Percentiles rank a stretch among this genome's conserved stretches.
Evolutionary conservation across 1,140 invertebrate species (phyloP).

Genomic region (Prorops nasuta): DNA sequence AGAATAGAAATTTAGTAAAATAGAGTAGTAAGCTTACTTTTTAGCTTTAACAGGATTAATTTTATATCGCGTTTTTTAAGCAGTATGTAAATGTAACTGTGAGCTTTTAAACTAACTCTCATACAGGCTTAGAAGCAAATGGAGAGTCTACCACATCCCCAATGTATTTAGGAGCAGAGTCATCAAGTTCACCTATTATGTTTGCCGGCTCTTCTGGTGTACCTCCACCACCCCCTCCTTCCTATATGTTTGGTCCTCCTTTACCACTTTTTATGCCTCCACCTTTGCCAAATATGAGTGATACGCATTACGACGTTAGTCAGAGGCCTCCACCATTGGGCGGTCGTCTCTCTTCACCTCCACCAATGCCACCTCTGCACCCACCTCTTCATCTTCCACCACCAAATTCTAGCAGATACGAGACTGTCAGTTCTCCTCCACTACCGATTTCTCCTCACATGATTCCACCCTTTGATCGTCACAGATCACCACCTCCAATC

Average conservation of each 20-base stretch:
- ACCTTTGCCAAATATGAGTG: constrained; percentile 29
- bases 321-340: constrained; percentile 63
- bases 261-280: constrained; percentile 45
- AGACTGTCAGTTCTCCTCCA: constrained; percentile 34
- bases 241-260: constrained; percentile 52
- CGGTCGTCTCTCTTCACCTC: constrained; percentile 65
- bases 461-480: constrained; percentile 28
- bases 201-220: constrained; percentile 47
- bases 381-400: constrained; percentile 19
- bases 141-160: constrained; percentile 55
- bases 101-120: constrained; percentile 30
- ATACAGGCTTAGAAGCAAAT: constrained; percentile 53
- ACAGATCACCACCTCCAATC: constrained; percentile 32
- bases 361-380: constrained; percentile 46
- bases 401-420: constrained; percentile 29
- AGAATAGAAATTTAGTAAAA: too few relatives aligned
- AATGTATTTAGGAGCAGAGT: constrained; percentile 52
- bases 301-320: constrained; percentile 53
- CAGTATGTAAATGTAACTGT: too few relatives aligned
- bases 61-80: too few relatives aligned
- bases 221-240: constrained; percentile 53
- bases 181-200: constrained; percentile 57
- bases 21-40: too few relatives aligned
- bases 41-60: too few relatives aligned
- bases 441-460: constrained; percentile 37